Evolutionary conservation across 2,797 vertebrate genomes (phyloP), one percentile per base, ranked within the genome.

Genomic region (Alosa sapidissima): DNA sequence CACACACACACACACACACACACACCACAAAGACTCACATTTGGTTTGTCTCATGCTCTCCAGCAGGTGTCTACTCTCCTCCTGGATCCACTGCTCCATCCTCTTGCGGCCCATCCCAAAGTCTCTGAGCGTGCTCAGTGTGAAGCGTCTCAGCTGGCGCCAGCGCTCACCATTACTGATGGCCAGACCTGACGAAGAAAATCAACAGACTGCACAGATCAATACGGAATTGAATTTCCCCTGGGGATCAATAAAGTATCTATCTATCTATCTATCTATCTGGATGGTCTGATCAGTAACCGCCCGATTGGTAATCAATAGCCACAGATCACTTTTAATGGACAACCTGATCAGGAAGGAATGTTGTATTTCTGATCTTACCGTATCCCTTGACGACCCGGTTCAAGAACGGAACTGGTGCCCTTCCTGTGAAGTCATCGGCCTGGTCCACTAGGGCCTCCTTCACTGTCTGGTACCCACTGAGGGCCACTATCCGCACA

Each of bases 61-160:
- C 28, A 14, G 88, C 84, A 93, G 33, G 82, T 93, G 86, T 49
- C 28, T 33, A 86, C 93, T 91, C 85, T 93, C 92, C 81, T 93
- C 92, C 45, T 90, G 89, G 82, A 93, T 94, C 93, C 92, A 93
- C 84, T 92, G 82, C 14, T 93, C 93, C 92, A 94, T 94, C 81
- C 89, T 86, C 33, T 91, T 93, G 24, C 91, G 90, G 65, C 93
- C 94, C 94, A 93, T 94, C 84, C 93, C 92, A 81, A 93, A 93
- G 87, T 94, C 92, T 89, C 90, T 88, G 1, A 94, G 85, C 0
- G 93, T 93, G 2, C 87, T 88, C 41, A 94, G 85, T 0, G 89
- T 93, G 89, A 94, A 94, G 19, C 92, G 90, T 8, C 91, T 85
- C 78, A 93, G 86, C 81, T 93, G 93, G 0, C 84, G 88, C 93